phyloP scores from a whole-genome alignment of 2,888 invertebrate genomes.

The Troides helena region DNA sequence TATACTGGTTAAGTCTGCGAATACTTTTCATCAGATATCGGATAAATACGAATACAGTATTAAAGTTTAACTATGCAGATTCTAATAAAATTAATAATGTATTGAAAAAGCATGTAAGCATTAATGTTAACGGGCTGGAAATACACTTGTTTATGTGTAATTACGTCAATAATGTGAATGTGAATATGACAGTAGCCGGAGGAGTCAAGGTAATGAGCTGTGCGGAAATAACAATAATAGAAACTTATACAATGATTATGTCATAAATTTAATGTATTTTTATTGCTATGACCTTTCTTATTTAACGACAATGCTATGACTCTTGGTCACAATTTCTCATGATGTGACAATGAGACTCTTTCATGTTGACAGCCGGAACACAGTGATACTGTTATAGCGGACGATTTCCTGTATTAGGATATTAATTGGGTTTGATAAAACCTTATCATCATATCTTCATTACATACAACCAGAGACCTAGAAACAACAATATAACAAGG shows the following conservation, averaged over 20 bases:
- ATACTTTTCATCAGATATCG: background rate
- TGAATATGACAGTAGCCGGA: constrained; percentile 4
- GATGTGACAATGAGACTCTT: no score
- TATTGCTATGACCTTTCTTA: no score
- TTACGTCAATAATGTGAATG: constrained; percentile 15
- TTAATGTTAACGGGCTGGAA: constrained; percentile 5
- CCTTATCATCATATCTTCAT: no score
- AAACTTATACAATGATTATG: background rate
- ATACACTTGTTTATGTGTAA: constrained; percentile 18
- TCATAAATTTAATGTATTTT: background rate
- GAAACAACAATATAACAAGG: no score
- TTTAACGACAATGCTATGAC: no score
- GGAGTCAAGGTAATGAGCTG: constrained; percentile 18
- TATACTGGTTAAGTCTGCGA: background rate
- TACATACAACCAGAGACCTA: no score
- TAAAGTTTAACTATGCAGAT: constrained; percentile 1
- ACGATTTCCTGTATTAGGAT: no score
- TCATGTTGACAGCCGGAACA: no score
- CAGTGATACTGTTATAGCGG: no score
- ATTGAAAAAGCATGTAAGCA: constrained; percentile 14
- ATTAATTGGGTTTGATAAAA: no score
- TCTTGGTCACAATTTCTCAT: no score
- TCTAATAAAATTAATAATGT: constrained; percentile 15
- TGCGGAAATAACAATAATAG: constrained; percentile 10
- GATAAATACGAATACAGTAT: background rate